Conservation (phyloP, 2,797 vertebrate species). For the Ctenochaetus hawaiiensis region DNA sequence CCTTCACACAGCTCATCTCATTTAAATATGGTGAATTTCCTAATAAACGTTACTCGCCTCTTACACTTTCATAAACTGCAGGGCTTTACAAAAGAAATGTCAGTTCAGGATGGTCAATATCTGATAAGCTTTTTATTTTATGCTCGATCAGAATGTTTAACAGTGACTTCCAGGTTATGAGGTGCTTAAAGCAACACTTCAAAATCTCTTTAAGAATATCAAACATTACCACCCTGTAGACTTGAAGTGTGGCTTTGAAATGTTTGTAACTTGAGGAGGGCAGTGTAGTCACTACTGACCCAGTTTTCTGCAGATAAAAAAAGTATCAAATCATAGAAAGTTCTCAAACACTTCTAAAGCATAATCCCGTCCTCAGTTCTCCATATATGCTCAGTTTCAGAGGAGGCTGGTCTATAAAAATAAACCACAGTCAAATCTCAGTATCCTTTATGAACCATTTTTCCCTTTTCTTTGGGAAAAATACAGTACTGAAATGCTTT, state of each 20-base stretch:
- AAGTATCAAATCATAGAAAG: slow-evolving; percentile 1
- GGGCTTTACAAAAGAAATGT: slow-evolving; percentile 69
- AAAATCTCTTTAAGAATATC: slow-evolving; percentile 35
- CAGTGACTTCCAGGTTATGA: slow-evolving; percentile 45
- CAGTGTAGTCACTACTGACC: not conserved
- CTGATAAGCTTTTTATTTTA: slow-evolving; percentile 71
- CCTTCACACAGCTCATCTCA: slow-evolving; percentile 26
- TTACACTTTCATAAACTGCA: slow-evolving; percentile 42
- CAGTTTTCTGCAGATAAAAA: slow-evolving; percentile 21
- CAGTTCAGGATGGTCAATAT: slow-evolving; percentile 70
- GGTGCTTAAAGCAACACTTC: slow-evolving; percentile 31
- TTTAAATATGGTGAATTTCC: slow-evolving; percentile 49
- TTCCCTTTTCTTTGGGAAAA: too few relatives aligned
- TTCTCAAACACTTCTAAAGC: not conserved
- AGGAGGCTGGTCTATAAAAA: too few relatives aligned
- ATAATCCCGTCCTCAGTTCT: not conserved
- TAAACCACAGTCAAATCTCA: too few relatives aligned
- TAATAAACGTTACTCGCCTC: slow-evolving; percentile 59
- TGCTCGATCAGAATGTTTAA: slow-evolving; percentile 70
- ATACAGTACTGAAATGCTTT: too few relatives aligned
- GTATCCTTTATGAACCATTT: too few relatives aligned
- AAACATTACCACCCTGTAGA: slow-evolving; percentile 5
- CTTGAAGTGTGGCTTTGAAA: not conserved
- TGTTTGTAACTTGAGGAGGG: slow-evolving; percentile 17
- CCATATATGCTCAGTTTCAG: not conserved